phyloP scores from a whole-genome alignment of 2,888 invertebrate genomes.

The Drosophila buzzatii region DNA sequence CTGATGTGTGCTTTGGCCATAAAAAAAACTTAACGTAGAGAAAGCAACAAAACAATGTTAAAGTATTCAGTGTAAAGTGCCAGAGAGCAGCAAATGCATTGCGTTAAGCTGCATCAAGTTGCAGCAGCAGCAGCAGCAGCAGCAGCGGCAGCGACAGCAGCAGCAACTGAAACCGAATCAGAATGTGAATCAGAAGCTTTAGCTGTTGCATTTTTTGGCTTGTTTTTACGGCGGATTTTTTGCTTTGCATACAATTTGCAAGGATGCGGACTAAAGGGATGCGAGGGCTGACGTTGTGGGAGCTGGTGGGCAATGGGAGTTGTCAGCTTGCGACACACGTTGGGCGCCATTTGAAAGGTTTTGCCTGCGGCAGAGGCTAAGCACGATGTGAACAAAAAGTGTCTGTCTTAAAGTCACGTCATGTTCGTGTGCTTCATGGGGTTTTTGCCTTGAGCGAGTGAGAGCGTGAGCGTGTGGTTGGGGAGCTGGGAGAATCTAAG shows the following conservation, averaged over 20 bases:
- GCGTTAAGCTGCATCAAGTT: constrained; percentile 39
- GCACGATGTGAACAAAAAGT: constrained; percentile 62
- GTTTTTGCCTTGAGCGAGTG: neutral
- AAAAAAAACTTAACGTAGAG: constrained; percentile 6
- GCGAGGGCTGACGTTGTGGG: too few relatives aligned
- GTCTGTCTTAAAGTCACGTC: constrained; percentile 75
- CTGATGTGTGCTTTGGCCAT: constrained; percentile 35
- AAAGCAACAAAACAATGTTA: constrained; percentile 19
- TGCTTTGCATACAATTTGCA: constrained; percentile 67
- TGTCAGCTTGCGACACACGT: constrained; percentile 26
- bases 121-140: constrained; percentile 19
- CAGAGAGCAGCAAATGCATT: constrained; percentile 25
- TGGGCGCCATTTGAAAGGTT: constrained; percentile 60
- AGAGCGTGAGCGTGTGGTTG: neutral
- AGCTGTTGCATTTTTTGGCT: constrained; percentile 54
- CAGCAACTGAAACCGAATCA: constrained; percentile 19
- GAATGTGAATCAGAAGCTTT: constrained; percentile 26
- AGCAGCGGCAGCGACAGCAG: constrained; percentile 10
- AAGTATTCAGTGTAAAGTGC: constrained; percentile 51
- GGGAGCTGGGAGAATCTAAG: neutral
- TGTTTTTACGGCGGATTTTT: constrained; percentile 41
- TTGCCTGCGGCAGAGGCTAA: constrained; percentile 52
- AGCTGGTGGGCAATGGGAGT: neutral
- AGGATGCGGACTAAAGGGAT: neutral
- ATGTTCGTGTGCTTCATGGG: constrained; percentile 37